These are phyloP conservation scores for Leptodactylus fuscus DNA, from an alignment of 2,113 vertebrate genomes.

Conservation along the genomic window DNA sequence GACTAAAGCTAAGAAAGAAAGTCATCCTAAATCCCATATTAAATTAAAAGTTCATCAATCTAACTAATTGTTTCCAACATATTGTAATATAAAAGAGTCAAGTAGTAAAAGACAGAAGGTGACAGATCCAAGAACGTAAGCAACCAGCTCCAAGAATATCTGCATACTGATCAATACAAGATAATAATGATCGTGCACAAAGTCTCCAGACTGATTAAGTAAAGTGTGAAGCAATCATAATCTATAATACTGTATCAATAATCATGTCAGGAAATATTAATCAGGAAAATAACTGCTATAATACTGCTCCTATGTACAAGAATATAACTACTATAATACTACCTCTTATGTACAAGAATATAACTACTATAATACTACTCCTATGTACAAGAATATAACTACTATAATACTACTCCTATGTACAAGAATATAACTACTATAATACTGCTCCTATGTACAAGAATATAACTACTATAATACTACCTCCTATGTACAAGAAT, in stretches of 20 bases:
- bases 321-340: constrained; percentile 16
- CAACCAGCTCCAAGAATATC: neutral
- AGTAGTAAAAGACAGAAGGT: neutral
- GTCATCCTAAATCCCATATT: too few relatives aligned
- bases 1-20: too few relatives aligned
- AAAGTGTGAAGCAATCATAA: neutral
- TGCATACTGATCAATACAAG: neutral
- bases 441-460: neutral
- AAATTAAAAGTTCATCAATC: neutral
- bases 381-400: constrained; percentile 7
- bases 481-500: too few relatives aligned
- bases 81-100: constrained; percentile 9
- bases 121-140: constrained; percentile 20
- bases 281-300: neutral
- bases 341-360: constrained; percentile 3
- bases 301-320: neutral
- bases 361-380: constrained; percentile 8
- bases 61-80: constrained; percentile 15
- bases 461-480: neutral
- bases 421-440: constrained; percentile 16
- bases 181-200: neutral
- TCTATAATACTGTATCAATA: neutral
- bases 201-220: neutral
- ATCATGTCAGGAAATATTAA: too few relatives aligned
- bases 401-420: constrained; percentile 9